Evolutionary conservation across 2,888 invertebrate species (phyloP).

Genomic region (Trissolcus brochymenae): DNA sequence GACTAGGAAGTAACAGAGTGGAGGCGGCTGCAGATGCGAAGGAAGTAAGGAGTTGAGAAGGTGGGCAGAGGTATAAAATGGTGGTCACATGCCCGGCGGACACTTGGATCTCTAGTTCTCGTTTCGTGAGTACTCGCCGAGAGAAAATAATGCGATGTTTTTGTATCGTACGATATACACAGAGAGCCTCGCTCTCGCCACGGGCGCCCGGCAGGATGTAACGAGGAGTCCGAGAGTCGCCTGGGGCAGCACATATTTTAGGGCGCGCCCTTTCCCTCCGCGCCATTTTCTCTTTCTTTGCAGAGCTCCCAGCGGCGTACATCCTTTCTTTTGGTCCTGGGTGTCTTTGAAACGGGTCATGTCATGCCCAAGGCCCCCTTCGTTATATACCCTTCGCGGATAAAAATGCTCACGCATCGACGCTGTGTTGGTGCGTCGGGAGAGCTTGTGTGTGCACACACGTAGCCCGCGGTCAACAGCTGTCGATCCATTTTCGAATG

Average conservation of each 20-base stretch:
- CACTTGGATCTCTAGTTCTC: conserved; percentile 50
- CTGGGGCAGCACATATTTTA: conserved; percentile 74
- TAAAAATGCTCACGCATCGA: conserved; percentile 50
- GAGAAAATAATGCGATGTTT: conserved; percentile 74
- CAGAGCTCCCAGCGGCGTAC: conserved; percentile 41
- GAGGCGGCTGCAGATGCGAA: conserved; percentile 76
- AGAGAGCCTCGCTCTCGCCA: conserved; percentile 63
- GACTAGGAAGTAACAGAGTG: conserved; percentile 62
- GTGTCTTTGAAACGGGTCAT: conserved; percentile 74
- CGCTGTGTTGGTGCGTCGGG: neutral
- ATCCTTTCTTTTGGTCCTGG: conserved; percentile 66
- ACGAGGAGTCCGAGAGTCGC: conserved; percentile 74
- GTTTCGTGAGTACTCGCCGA: conserved; percentile 61
- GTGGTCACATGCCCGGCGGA: conserved; percentile 69
- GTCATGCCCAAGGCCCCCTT: conserved; percentile 67
- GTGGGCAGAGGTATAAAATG: conserved; percentile 64
- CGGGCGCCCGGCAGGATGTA: conserved; percentile 69
- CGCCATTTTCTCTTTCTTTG: conserved; percentile 54
- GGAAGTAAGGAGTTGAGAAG: conserved; percentile 54
- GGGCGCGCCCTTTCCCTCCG: conserved; percentile 67
- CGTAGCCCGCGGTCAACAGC: conserved; percentile 43
- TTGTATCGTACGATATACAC: conserved; percentile 74
- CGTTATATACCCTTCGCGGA: conserved; percentile 60
- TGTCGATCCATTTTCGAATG: conserved; percentile 47
- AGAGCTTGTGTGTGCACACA: conserved; percentile 4